Percentiles rank a stretch among this genome's conserved stretches.
These are phyloP conservation scores for Crotalus horridus DNA, from an alignment of 2,113 vertebrate genomes.

Conservation along the genomic window DNA sequence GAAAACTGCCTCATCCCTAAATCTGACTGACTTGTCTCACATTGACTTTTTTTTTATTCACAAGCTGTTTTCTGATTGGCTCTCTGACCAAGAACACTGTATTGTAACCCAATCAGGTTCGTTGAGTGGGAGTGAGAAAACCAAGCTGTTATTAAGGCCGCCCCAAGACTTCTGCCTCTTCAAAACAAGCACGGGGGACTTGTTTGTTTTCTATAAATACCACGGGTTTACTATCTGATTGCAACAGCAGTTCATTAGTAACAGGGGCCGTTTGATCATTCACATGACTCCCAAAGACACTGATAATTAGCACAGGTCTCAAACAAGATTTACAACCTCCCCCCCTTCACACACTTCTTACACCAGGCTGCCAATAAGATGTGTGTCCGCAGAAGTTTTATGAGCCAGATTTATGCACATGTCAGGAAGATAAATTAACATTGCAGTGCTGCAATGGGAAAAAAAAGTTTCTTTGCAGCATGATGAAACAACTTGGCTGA, in stretches of 20 bases:
- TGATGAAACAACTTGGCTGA: slow-evolving; percentile 68
- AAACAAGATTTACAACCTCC: background rate
- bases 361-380: background rate
- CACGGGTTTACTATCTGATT: slow-evolving; percentile 15
- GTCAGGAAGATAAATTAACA: fast-evolving
- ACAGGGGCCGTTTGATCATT: background rate
- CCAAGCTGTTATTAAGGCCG: background rate
- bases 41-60: background rate
- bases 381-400: background rate
- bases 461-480: slow-evolving; percentile 54
- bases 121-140: background rate
- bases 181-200: background rate
- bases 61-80: background rate
- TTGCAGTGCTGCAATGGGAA: slow-evolving; percentile 43
- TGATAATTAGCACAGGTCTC: background rate
- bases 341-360: background rate
- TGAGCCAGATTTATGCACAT: background rate
- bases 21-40: fast-evolving
- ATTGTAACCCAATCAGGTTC: background rate
- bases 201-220: slow-evolving; percentile 57
- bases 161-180: background rate
- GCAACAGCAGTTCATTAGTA: slow-evolving; percentile 44
- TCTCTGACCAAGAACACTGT: fast-evolving
- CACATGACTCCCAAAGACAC: slow-evolving; percentile 16
- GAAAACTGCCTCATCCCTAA: background rate